phyloP scores from a whole-genome alignment of 2,113 vertebrate genomes.

The Otocyon megalotis region DNA sequence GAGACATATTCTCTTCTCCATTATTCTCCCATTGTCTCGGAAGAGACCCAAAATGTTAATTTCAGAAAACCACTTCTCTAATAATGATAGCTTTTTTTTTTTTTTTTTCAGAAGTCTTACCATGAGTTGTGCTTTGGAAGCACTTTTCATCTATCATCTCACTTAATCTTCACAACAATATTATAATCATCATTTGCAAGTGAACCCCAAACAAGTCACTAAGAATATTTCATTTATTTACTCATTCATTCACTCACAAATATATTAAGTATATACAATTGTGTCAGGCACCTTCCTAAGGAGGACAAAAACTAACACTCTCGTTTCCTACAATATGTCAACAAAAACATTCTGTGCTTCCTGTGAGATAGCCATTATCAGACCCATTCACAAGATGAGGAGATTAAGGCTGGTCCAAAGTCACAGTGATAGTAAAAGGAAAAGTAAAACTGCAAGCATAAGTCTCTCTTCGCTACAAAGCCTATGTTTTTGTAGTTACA shows the following conservation, averaged over 20 bases:
- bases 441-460: background rate
- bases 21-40: background rate
- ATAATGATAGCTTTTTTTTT: background rate
- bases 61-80: background rate
- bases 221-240: slow-evolving; percentile 2
- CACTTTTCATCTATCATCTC: background rate
- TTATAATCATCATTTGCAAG: slow-evolving; percentile 24
- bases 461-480: slow-evolving; percentile 7
- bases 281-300: background rate
- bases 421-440: background rate
- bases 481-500: background rate
- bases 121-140: background rate
- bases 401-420: background rate
- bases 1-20: background rate
- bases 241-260: background rate
- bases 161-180: background rate
- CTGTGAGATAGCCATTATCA: background rate
- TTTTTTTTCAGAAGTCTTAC: background rate
- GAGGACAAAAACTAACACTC: background rate
- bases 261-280: background rate
- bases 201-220: slow-evolving; percentile 32
- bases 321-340: background rate
- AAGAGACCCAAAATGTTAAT: slow-evolving; percentile 8
- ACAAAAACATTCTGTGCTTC: background rate
- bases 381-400: background rate